Evolutionary conservation across 2,113 vertebrate species (phyloP).

Genomic region (Rhynchopsitta pachyrhyncha): DNA sequence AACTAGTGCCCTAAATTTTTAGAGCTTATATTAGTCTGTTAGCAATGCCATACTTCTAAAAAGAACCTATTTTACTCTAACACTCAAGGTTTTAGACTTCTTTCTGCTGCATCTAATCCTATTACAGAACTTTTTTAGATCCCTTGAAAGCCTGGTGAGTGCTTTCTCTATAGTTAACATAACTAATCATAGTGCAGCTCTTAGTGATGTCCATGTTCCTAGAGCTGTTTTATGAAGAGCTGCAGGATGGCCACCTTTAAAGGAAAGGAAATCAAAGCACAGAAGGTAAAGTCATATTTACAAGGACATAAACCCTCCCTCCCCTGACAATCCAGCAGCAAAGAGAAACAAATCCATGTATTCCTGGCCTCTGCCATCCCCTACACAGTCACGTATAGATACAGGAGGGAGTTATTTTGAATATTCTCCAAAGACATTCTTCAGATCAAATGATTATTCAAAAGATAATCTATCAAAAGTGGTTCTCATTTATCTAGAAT

Average conservation of each 20-base stretch:
- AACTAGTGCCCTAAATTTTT: background rate
- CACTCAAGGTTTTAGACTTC: background rate
- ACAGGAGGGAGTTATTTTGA: background rate
- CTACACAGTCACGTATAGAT: background rate
- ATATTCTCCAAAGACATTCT: background rate
- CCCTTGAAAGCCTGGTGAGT: background rate
- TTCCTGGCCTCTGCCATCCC: background rate
- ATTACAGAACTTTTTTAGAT: background rate
- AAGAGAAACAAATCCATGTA: background rate
- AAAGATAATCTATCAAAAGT: background rate
- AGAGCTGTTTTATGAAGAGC: background rate
- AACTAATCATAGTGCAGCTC: background rate
- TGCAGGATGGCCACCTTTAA: background rate
- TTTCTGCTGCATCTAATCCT: background rate
- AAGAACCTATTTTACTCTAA: background rate
- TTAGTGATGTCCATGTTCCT: background rate
- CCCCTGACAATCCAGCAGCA: background rate
- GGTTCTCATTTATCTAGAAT: background rate
- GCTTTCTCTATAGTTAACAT: background rate
- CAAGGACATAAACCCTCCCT: background rate
- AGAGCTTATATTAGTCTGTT: background rate
- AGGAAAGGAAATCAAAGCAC: background rate
- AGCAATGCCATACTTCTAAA: background rate
- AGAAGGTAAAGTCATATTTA: background rate
- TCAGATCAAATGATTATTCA: background rate